Base-by-base conservation (phyloP, 2,113 vertebrate species). In the Aegithalos caudatus region DNA sequence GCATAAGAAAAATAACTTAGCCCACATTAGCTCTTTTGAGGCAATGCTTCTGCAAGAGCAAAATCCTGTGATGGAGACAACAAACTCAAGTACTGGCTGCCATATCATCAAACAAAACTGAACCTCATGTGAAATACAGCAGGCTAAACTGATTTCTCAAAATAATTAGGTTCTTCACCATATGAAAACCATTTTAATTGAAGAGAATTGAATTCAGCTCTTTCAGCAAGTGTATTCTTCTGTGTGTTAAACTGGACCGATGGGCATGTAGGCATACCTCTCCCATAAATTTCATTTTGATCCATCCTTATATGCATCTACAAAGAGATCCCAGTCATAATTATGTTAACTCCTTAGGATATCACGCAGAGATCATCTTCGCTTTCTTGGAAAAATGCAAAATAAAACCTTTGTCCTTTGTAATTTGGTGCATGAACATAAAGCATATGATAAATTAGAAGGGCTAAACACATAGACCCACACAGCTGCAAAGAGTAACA, bases 251-350 rank as follows among this genome's bases (percentile, higher is more conserved):
- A 64, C 27, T 6, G 45, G 56, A 78, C 42, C 47, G 29, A 20
- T 1, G 17, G 72, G 18, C 4, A 1, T 2, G 0, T 7, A 21
- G 40, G 9, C 3, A 1, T 12, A 45, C 19, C 33, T 80, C 53
- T 50, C 50, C 29, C 31, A 21, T 15, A 80, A 76, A 76, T 33
- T 69, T 82, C 4, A 14, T 48, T 85, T 82, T 64, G 61, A 50
- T 28, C 22, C 20, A 76, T 69, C 20, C 22, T 53, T 42, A 50
- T 8, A 42, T 2, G 2, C 23, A 24, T 31, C 57, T 80, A 72
- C 33, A 72, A 88, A 66, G 33, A 78, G 23, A 90, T 48, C 28
- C 11, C 42, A 53, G 27, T 37, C 40, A 53, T 24, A 50, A 31
- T 62, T 50, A 71, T 4, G 24, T 17, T 87, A 24, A 38, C 35